Evolutionary conservation across 2,888 invertebrate genomes (phyloP).

Genomic region (Buathra laborator): DNA sequence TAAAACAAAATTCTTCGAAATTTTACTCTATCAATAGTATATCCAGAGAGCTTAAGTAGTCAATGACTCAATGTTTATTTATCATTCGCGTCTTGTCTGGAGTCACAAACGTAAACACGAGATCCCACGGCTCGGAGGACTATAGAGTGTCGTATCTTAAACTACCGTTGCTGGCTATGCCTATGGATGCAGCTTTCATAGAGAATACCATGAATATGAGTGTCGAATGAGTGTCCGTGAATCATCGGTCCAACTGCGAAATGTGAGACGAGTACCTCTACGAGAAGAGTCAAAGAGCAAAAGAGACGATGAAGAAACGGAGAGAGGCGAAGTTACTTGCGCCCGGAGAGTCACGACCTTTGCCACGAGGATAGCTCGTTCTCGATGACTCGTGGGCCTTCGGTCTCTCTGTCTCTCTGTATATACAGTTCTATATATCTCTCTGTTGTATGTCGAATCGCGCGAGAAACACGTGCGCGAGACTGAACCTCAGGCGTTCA

Average conservation of each 20-base stretch:
- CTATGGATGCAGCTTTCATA: not conserved
- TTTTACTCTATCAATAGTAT: too few species aligned
- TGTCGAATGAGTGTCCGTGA: conserved; percentile 55
- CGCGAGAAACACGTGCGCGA: conserved; percentile 63
- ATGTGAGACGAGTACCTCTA: conserved; percentile 47
- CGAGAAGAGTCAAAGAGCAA: conserved; percentile 29
- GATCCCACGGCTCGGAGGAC: conserved; percentile 3
- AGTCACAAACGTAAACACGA: conserved; percentile 36
- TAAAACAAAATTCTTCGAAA: too few species aligned
- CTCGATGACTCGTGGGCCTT: conserved; percentile 34
- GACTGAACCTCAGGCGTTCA: conserved; percentile 50
- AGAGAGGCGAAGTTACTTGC: conserved; percentile 24
- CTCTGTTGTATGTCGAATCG: conserved; percentile 8
- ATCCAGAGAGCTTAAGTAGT: too few species aligned
- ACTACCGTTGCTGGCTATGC: not conserved
- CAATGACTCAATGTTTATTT: not conserved
- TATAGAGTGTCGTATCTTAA: not conserved
- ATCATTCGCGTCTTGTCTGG: conserved; percentile 4
- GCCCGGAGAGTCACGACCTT: conserved; percentile 55
- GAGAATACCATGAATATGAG: conserved; percentile 48
- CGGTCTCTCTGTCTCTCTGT: conserved; percentile 1
- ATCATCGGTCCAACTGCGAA: conserved; percentile 59
- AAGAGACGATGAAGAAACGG: conserved; percentile 2
- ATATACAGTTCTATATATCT: conserved; percentile 8
- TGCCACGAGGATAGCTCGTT: conserved; percentile 58